Evolutionary conservation across 2,797 vertebrate genomes (phyloP), one percentile per base, ranked within the genome.

Genomic region (Anas acuta): DNA sequence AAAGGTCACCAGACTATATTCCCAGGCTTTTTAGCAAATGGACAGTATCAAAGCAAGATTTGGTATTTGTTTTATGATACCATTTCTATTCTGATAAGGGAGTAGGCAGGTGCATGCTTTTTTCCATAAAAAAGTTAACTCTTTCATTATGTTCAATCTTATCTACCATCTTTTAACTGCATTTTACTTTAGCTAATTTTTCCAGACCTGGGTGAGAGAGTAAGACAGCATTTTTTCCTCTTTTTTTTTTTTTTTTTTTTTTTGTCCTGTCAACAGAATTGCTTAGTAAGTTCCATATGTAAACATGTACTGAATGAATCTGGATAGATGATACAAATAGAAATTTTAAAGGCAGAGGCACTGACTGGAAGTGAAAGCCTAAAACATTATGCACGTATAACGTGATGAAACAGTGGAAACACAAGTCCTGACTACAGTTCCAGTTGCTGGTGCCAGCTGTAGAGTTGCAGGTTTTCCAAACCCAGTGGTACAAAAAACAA

Each of bases 381-480:
- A 37, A 93, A 87, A 82, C 28, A 67, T 4, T n/a, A 45, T 6
- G 6, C 33, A 64, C 39, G 39, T 10, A 51, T 22, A 57, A 54
- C 14, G 12, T 11, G 30, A 33, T 43, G 33, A 49, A 91, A 70
- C 51, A 28, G 25, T 71, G 53, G 60, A 81, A 87, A 81, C 39
- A 66, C 7, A 47, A 72, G 62, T 28, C 67, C 56, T 37, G 80
- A 41, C 28, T 60, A 58, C 32, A 32, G 28, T 71, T 97, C 76
- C 67, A 89, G 0, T 49, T 70, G 35, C 53, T 49, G 33, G 58
- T 14, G 6, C 76, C 30, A 62, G 33, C 23, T 67, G 60, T 90
- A 73, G 56, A 9, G n/a, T 10, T 82, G 60, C 60, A 87, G 32
- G 20, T 89, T 83, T 94, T 92, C 49, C 89, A 90, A 88, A 65